Evolutionary conservation across 2,113 vertebrate genomes (phyloP).

Genomic region (Rhipidura dahli): DNA sequence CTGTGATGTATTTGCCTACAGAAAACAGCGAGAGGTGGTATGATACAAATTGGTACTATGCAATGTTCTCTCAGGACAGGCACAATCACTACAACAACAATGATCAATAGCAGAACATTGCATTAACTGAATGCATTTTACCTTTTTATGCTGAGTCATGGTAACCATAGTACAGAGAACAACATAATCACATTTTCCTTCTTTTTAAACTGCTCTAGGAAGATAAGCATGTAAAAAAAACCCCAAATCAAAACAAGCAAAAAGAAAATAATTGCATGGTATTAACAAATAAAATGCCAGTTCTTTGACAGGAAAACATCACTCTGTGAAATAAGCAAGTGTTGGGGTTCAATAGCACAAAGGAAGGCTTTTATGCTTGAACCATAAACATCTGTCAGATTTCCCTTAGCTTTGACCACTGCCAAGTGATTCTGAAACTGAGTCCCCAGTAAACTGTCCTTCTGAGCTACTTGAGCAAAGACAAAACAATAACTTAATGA

Average conservation of each 20-base stretch:
- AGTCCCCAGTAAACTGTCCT: background rate
- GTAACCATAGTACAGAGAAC: background rate
- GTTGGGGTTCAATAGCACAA: background rate
- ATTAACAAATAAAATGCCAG: background rate
- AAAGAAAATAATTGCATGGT: background rate
- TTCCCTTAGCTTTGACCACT: background rate
- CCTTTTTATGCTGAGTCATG: background rate
- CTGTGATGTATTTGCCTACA: background rate
- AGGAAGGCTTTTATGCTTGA: background rate
- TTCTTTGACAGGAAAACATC: background rate
- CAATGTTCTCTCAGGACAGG: background rate
- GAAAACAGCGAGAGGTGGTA: background rate
- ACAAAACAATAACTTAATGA: background rate
- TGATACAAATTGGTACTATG: background rate
- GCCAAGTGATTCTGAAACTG: background rate
- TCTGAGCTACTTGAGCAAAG: background rate
- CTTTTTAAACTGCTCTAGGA: background rate
- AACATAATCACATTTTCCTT: background rate
- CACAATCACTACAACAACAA: background rate
- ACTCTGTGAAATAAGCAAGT: background rate
- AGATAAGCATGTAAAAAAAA: background rate
- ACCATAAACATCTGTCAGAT: background rate
- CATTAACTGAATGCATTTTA: background rate
- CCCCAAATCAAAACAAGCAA: background rate
- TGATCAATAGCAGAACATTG: background rate